Evolutionary conservation across 2,888 invertebrate genomes (phyloP).

Genomic region (Diadegma fenestrale): DNA sequence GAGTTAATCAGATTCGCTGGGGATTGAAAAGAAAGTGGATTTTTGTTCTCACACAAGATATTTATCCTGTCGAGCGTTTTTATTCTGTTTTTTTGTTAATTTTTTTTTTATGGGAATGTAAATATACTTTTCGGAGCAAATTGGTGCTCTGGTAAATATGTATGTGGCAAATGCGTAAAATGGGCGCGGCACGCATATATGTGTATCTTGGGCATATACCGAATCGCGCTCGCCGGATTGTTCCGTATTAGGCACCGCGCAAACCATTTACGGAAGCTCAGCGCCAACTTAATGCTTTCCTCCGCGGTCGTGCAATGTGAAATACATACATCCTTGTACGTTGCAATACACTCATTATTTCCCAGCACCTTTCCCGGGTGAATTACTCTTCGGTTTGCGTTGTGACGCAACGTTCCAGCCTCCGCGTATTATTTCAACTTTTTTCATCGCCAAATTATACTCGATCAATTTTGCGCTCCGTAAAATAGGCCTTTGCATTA

Average conservation of each 20-base stretch:
- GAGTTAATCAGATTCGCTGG: not conserved
- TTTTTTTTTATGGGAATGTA: slow-evolving; percentile 12
- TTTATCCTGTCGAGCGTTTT: not conserved
- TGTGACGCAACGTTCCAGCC: slow-evolving; percentile 31
- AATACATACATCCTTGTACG: slow-evolving; percentile 26
- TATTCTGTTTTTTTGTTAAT: not conserved
- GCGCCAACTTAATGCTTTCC: slow-evolving; percentile 49
- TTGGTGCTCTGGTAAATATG: slow-evolving; percentile 29
- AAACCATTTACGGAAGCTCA: slow-evolving; percentile 74
- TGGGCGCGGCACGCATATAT: slow-evolving; percentile 63
- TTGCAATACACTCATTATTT: slow-evolving; percentile 62
- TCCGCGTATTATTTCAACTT: slow-evolving; percentile 34
- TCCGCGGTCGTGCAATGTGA: slow-evolving; percentile 16
- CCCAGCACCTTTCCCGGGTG: slow-evolving; percentile 76
- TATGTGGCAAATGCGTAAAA: slow-evolving; percentile 54
- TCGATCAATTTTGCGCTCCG: slow-evolving; percentile 57
- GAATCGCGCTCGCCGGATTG: slow-evolving; percentile 75
- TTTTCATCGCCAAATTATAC: slow-evolving; percentile 61
- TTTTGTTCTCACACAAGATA: not conserved
- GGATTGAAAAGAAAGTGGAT: not conserved
- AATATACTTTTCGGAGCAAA: slow-evolving; percentile 31
- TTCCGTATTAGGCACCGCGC: slow-evolving; percentile 78
- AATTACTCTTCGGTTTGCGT: slow-evolving; percentile 70
- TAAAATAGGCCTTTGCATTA: slow-evolving; percentile 1
- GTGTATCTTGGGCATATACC: slow-evolving; percentile 63